phyloP scores from a whole-genome alignment of 2,888 invertebrate species.

The Taphrorychus bicolor region DNA sequence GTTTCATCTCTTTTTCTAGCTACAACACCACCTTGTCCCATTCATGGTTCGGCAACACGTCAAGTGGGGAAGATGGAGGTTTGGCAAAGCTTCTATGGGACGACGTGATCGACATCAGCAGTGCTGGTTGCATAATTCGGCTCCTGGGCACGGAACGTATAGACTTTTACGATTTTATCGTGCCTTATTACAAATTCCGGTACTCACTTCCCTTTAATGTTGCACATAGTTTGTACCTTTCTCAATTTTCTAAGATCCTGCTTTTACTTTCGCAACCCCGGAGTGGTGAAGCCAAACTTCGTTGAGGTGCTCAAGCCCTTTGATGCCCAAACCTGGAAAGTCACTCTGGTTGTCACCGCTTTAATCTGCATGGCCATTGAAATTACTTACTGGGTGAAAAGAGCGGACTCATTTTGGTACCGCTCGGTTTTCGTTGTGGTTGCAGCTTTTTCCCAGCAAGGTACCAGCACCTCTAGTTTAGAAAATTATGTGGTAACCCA shows the following conservation, averaged over 20 bases:
- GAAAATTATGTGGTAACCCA: too few relatives aligned
- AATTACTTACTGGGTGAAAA: slow-evolving; percentile 56
- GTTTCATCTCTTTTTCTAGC: slow-evolving; percentile 24
- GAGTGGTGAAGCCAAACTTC: slow-evolving; percentile 45
- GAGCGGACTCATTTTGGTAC: slow-evolving; percentile 55
- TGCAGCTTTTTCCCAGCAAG: slow-evolving; percentile 52
- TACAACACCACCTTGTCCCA: slow-evolving; percentile 40
- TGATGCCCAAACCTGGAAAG: slow-evolving; percentile 58
- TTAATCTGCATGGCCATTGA: slow-evolving; percentile 57
- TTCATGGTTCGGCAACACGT: slow-evolving; percentile 50
- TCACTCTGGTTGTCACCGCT: slow-evolving; percentile 51
- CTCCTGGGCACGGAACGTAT: slow-evolving; percentile 42
- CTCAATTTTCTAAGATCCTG: slow-evolving; percentile 45
- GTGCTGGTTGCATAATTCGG: slow-evolving; percentile 46
- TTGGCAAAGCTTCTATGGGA: slow-evolving; percentile 48
- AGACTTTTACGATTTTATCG: slow-evolving; percentile 48
- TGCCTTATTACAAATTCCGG: slow-evolving; percentile 51
- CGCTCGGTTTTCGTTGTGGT: slow-evolving; percentile 55
- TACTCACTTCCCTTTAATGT: too few relatives aligned
- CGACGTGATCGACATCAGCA: slow-evolving; percentile 47
- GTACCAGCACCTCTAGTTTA: too few relatives aligned
- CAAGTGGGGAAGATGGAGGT: slow-evolving; percentile 50
- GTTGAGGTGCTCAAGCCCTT: slow-evolving; percentile 63
- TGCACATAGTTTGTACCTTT: neutral
- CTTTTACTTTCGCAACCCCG: slow-evolving; percentile 53